Conservation (phyloP, 2,113 vertebrate genomes). For the Benitochromis conjunctus region DNA sequence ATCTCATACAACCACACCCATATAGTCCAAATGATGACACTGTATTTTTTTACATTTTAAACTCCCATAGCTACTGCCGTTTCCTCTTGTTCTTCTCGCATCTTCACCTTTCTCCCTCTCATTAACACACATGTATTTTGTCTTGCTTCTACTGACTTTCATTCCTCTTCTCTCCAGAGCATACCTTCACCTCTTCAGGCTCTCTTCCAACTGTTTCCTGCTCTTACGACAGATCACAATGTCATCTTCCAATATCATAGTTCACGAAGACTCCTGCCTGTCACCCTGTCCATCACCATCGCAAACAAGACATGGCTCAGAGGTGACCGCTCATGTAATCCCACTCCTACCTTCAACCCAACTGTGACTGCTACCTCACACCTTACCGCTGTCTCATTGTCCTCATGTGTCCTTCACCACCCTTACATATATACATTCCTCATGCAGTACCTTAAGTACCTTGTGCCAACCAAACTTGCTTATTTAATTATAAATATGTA, state of each 20-base stretch:
- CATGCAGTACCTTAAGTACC: neutral
- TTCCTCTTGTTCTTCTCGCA: neutral
- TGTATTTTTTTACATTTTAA: neutral
- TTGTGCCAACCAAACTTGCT: neutral
- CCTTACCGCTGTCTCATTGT: neutral
- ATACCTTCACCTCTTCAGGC: neutral
- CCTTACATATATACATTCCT: no score
- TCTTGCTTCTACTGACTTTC: neutral
- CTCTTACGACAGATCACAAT: neutral
- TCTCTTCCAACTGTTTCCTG: neutral
- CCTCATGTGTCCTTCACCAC: neutral
- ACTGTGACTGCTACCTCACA: neutral
- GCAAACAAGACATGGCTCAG: neutral
- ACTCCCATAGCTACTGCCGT: neutral
- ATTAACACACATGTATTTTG: neutral
- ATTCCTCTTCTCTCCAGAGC: neutral
- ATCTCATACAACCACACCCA: neutral
- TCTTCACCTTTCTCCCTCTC: neutral
- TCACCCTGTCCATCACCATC: neutral
- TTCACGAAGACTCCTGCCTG: neutral
- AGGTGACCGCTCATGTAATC: neutral
- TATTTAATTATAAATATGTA: neutral
- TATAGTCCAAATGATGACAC: accelerated
- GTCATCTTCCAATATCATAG: neutral
- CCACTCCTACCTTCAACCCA: neutral